Evolutionary conservation across 1,140 invertebrate species (phyloP).

Genomic region (Atta texana): DNA sequence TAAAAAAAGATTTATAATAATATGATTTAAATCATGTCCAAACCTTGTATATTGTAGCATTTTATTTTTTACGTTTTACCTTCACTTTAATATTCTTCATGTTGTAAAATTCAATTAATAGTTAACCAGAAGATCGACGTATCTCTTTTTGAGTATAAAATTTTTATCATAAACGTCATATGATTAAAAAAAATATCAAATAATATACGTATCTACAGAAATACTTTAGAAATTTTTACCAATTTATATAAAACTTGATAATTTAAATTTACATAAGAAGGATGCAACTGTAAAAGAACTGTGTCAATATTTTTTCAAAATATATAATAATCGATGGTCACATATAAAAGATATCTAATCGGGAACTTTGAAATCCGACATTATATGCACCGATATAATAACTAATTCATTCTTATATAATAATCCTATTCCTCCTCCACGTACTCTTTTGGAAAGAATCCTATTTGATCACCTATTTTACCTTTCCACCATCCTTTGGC

Average conservation of each 20-base stretch:
- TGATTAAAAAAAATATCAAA: not conserved
- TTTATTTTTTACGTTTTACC: conserved; percentile 8
- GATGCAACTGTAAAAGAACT: conserved; percentile 4
- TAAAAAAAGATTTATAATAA: not conserved
- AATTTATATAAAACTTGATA: not conserved
- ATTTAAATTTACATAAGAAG: not conserved
- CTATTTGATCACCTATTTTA: conserved; percentile 88
- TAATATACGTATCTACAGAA: not conserved
- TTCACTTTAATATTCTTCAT: not conserved
- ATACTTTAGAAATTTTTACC: not conserved
- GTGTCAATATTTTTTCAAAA: not conserved
- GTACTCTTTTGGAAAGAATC: conserved; percentile 90
- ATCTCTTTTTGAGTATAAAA: not conserved
- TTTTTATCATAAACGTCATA: not conserved
- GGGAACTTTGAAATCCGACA: conserved; percentile 7
- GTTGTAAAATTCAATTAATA: not conserved
- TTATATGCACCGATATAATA: conserved; percentile 38
- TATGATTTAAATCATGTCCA: not conserved
- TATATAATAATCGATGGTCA: not conserved
- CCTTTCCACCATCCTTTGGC: conserved; percentile 95
- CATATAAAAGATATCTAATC: not conserved
- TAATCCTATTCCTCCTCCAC: conserved; percentile 85
- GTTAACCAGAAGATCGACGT: not conserved
- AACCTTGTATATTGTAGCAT: not conserved
- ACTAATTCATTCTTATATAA: conserved; percentile 36